These are phyloP conservation scores for Galaxias olidus DNA, from an alignment of 2,797 vertebrate species.

Conservation along the genomic window DNA sequence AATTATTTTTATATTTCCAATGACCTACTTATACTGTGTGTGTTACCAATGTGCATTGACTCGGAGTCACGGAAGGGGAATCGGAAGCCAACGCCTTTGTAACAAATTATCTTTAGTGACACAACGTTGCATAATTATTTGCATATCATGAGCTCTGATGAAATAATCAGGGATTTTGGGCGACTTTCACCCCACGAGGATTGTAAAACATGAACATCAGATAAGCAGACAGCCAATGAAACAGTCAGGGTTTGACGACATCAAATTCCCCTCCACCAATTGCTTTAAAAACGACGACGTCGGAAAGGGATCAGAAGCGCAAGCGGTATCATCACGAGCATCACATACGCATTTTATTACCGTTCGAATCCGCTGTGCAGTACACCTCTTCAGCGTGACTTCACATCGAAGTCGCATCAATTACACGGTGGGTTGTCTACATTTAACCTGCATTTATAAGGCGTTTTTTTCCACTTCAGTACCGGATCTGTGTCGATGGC, in stretches of 20 bases:
- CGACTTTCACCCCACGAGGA: slow-evolving; percentile 6
- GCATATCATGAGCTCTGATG: slow-evolving; percentile 3
- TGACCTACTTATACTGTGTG: slow-evolving; percentile 16
- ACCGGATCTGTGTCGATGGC: not conserved
- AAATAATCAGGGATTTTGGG: slow-evolving; percentile 2
- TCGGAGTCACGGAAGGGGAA: slow-evolving; percentile 4
- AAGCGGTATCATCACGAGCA: slow-evolving; percentile 11
- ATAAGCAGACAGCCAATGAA: slow-evolving; percentile 82
- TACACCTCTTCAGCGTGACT: not conserved
- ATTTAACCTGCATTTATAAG: not conserved
- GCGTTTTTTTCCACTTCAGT: not conserved
- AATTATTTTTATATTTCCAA: not conserved
- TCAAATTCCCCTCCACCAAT: slow-evolving; percentile 78
- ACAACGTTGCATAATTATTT: not conserved
- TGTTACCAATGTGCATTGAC: slow-evolving; percentile 23
- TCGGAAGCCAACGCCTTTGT: not conserved
- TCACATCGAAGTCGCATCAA: too few relatives aligned
- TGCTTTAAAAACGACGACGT: slow-evolving; percentile 55
- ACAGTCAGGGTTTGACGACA: slow-evolving; percentile 69
- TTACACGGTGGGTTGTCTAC: too few relatives aligned
- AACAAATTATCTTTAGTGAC: not conserved
- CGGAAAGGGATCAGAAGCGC: slow-evolving; percentile 10
- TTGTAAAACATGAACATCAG: slow-evolving; percentile 75
- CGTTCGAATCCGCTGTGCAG: not conserved
- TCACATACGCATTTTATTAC: not conserved